Evolutionary conservation across 2,797 vertebrate species (phyloP), one percentile per base, ranked within the genome.

Genomic region (Spinibarbus caldwelli): DNA sequence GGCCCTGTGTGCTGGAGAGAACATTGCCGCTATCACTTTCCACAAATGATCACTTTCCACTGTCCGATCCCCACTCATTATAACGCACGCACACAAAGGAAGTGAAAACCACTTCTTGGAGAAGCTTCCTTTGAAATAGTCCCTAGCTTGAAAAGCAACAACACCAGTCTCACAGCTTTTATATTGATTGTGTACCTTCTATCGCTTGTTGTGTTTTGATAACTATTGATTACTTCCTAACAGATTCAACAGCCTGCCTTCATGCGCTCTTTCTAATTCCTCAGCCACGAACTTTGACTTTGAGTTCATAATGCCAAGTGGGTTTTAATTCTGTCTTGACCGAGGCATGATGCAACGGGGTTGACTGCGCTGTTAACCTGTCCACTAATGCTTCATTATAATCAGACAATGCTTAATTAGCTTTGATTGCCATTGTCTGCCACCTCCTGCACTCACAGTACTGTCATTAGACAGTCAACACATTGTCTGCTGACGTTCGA

Each of bases 361-460:
- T 87, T 93, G 92, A 94, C 93, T 93, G 93, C 85, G 88, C 90
- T 76, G 88, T 92, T 93, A 90, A 90, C 92, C 92, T 91, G 84
- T 91, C 83, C 91, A 85, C 87, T 90, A 93, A 92, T 90, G 92
- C 90, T 88, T 92, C 90, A 94, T 94, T 94, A 94, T 92, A 91
- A 93, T 90, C 89, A 88, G 87, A 91, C 92, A 91, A 90, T 92
- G 90, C 92, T 94, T 92, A 88, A 93, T 93, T 92, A 88, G 90
- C 88, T 90, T 86, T 92, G 91, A 93, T 94, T 93, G 90, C 90
- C 88, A 89, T 93, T 92, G 92, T 94, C 92, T 90, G 87, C 66
- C 87, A 49, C 36, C 38, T 59, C 67, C n/a, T 9, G 73, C 54
- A 34, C 76, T 23, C 31, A 43, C 75, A 57, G 79, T 12, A 14